These are phyloP conservation scores for Lepeophtheirus salmonis DNA, from an alignment of 1,140 invertebrate species.

Conservation along the genomic window DNA sequence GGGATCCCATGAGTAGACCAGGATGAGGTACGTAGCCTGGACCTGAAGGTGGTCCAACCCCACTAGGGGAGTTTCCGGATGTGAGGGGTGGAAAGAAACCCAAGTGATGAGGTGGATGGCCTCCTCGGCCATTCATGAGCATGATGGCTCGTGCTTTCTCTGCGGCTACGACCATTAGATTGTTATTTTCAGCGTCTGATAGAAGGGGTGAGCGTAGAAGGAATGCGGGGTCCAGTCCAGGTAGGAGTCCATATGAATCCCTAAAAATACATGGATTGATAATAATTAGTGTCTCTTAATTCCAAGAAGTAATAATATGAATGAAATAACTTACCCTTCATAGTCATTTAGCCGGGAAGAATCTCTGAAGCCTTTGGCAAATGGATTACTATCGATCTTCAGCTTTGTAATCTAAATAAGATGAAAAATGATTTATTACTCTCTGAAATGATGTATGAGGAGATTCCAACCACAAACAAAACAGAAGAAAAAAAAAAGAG, in stretches of 20 bases:
- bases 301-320: neutral
- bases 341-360: conserved; percentile 39
- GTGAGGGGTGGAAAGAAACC: neutral
- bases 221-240: conserved; percentile 22
- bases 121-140: conserved; percentile 2
- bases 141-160: conserved; percentile 5
- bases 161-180: neutral
- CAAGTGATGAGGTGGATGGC: neutral
- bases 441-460: too few species aligned
- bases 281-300: neutral
- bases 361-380: conserved; percentile 38
- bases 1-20: neutral
- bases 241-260: conserved; percentile 23
- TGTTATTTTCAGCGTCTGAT: conserved; percentile 3
- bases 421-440: conserved; percentile 2
- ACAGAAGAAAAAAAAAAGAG: too few species aligned
- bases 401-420: conserved; percentile 35
- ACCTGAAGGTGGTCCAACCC: neutral
- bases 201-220: conserved; percentile 22
- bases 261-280: conserved; percentile 19
- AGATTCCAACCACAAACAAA: too few species aligned
- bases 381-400: conserved; percentile 39
- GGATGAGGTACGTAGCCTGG: neutral
- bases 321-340: conserved; percentile 35
- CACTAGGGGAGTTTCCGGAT: neutral